These are phyloP conservation scores for Calliopum simillimum DNA, from an alignment of 2,888 invertebrate species.

Conservation along the genomic window DNA sequence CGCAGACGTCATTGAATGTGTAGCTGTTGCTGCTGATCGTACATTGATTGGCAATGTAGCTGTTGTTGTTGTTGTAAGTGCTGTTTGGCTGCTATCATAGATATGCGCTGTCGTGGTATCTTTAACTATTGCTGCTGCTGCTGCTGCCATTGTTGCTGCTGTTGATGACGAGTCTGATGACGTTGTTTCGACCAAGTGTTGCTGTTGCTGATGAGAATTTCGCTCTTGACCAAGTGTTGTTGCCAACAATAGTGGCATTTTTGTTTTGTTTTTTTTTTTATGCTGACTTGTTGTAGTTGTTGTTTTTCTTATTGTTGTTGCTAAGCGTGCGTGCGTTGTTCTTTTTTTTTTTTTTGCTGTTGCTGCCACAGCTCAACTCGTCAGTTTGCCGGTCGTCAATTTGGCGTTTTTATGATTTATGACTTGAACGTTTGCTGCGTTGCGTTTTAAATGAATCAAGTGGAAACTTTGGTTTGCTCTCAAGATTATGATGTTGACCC, in stretches of 20 bases:
- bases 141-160: slow-evolving; percentile 33
- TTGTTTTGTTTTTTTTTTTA: slow-evolving; percentile 7
- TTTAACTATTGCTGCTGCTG: slow-evolving; percentile 38
- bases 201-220: slow-evolving; percentile 54
- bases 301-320: slow-evolving; percentile 46
- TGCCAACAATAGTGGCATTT: slow-evolving; percentile 47
- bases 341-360: too few relatives aligned
- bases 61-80: slow-evolving; percentile 36
- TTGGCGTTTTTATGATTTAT: slow-evolving; percentile 64
- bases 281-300: slow-evolving; percentile 22
- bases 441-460: slow-evolving; percentile 16
- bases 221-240: slow-evolving; percentile 51
- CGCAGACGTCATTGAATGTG: slow-evolving; percentile 16
- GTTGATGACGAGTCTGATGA: slow-evolving; percentile 38
- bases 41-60: slow-evolving; percentile 39
- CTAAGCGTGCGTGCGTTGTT: slow-evolving; percentile 39
- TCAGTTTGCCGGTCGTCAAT: slow-evolving; percentile 59
- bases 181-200: slow-evolving; percentile 42
- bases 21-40: slow-evolving; percentile 43
- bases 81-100: slow-evolving; percentile 41
- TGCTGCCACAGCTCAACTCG: background rate
- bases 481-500: slow-evolving; percentile 63
- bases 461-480: slow-evolving; percentile 37
- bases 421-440: slow-evolving; percentile 45
- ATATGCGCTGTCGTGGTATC: slow-evolving; percentile 36